These are phyloP conservation scores for Tetragonula carbonaria DNA, from an alignment of 2,888 invertebrate species.

Conservation along the genomic window DNA sequence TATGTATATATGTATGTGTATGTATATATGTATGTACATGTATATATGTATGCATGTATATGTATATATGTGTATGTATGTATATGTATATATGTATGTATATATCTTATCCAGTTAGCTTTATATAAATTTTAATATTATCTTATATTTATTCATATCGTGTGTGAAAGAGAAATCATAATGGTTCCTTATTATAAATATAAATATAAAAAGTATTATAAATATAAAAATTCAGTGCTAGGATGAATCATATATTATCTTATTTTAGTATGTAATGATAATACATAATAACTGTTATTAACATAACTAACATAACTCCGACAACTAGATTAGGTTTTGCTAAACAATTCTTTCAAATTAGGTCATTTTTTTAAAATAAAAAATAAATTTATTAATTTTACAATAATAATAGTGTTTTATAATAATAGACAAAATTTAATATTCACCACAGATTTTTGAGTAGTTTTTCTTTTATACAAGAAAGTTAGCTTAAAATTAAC, in stretches of 20 bases:
- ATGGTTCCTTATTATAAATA: constrained; percentile 24
- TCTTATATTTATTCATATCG: constrained; percentile 66
- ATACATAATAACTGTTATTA: neutral
- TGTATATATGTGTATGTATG: constrained; percentile 39
- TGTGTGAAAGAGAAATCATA: constrained; percentile 26
- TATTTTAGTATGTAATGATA: neutral
- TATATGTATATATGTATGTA: too few species aligned
- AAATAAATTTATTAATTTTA: neutral
- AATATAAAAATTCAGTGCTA: too few species aligned
- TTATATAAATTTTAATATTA: constrained; percentile 65
- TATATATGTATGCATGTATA: too few species aligned
- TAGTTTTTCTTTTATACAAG: neutral
- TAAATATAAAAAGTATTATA: too few species aligned
- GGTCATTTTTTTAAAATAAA: neutral
- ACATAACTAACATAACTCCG: neutral
- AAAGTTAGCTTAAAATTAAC: neutral
- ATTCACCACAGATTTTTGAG: neutral
- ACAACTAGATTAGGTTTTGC: neutral
- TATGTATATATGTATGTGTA: neutral
- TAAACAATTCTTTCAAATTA: neutral
- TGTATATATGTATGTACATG: neutral
- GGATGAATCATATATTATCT: neutral
- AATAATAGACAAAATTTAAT: constrained; percentile 17
- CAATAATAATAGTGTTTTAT: too few species aligned
- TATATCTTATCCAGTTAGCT: constrained; percentile 21